Conservation (phyloP, 2,113 vertebrate genomes). For the Gasterosteus nipponicus region DNA sequence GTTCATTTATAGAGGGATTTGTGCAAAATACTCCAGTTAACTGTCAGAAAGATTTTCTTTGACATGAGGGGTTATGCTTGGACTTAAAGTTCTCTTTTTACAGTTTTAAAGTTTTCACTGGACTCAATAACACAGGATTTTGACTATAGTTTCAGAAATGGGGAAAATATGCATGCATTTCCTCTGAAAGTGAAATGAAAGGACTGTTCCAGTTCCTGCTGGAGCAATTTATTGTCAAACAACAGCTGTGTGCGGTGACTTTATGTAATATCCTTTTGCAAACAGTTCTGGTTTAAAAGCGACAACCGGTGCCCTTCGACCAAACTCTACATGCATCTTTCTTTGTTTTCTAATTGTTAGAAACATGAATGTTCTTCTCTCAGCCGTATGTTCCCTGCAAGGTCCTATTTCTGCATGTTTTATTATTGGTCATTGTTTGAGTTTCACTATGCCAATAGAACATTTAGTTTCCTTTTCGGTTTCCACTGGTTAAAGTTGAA, state of each 20-base stretch:
- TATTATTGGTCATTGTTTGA: not conserved
- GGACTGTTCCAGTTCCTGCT: not conserved
- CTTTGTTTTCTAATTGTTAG: not conserved
- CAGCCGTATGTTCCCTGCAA: no score
- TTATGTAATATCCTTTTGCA: not conserved
- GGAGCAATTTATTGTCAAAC: not conserved
- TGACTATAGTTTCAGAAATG: not conserved
- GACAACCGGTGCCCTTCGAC: not conserved
- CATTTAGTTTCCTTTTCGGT: not conserved
- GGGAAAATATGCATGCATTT: not conserved
- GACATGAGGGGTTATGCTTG: conserved; percentile 14
- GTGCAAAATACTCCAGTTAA: conserved; percentile 14
- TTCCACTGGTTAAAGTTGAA: not conserved
- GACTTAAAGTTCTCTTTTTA: not conserved
- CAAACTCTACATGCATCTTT: not conserved
- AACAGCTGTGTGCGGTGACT: not conserved
- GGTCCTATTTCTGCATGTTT: not conserved
- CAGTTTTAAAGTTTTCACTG: not conserved
- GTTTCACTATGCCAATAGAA: not conserved
- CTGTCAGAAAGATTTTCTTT: conserved; percentile 42
- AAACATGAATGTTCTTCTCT: not conserved
- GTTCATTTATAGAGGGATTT: conserved; percentile 20
- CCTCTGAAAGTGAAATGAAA: not conserved
- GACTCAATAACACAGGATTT: not conserved
- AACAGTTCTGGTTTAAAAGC: not conserved